phyloP scores from a whole-genome alignment of 2,113 vertebrate species.

The Xenus cinereus region DNA sequence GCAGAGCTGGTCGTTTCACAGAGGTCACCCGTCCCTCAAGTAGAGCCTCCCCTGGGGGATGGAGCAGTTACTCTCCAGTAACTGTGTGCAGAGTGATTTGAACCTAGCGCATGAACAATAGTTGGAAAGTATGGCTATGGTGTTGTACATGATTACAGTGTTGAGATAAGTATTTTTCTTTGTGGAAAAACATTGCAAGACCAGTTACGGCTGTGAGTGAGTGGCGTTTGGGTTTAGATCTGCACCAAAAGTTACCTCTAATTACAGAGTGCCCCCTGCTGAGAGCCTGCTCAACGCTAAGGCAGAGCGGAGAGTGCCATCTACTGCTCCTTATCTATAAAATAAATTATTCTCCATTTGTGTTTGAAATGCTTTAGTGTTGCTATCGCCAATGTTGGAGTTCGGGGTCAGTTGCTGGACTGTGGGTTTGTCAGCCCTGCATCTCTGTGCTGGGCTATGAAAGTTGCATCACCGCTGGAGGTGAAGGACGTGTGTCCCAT shows the following conservation, averaged over 20 bases:
- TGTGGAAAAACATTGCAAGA: neutral
- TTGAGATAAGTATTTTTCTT: neutral
- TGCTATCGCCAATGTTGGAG: neutral
- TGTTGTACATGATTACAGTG: neutral
- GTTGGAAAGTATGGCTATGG: neutral
- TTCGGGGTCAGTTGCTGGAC: neutral
- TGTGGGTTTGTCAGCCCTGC: accelerated
- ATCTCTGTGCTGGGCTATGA: accelerated
- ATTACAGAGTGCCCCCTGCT: constrained; percentile 28
- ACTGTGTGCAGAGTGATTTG: neutral
- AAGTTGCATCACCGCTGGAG: neutral
- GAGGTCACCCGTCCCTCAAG: neutral
- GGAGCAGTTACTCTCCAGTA: neutral
- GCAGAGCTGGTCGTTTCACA: accelerated
- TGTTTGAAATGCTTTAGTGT: neutral
- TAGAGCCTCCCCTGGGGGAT: neutral
- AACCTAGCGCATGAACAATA: neutral
- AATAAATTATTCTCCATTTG: neutral
- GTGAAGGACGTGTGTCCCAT: accelerated
- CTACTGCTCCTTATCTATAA: constrained; percentile 46
- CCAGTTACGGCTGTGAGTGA: neutral
- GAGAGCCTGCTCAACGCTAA: neutral
- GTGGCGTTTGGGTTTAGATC: neutral
- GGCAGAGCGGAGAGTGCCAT: constrained; percentile 52
- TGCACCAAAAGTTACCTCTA: neutral